Evolutionary conservation across 1,140 invertebrate genomes (phyloP).

Genomic region (Anastrepha obliqua): DNA sequence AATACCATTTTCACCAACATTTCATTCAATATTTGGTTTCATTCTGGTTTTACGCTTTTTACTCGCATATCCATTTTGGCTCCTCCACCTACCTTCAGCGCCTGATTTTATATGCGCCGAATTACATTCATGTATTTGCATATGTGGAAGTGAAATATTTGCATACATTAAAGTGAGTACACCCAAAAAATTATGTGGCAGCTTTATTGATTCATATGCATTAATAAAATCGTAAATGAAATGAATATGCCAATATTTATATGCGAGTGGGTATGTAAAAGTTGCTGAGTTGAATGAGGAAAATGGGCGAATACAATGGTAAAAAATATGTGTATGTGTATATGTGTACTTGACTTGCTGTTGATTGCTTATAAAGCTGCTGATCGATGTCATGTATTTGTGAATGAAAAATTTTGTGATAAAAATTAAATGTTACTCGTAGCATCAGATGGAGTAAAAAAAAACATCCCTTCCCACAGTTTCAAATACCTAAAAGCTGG

Average conservation of each 20-base stretch:
- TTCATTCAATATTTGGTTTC: not conserved
- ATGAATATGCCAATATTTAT: conserved; percentile 18
- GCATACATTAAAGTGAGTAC: not conserved
- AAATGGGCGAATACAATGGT: not conserved
- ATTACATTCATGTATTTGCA: not conserved
- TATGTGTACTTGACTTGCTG: not conserved
- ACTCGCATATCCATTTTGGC: not conserved
- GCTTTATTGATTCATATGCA: conserved; percentile 36
- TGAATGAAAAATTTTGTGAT: not conserved
- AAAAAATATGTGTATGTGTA: not conserved
- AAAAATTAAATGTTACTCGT: not conserved
- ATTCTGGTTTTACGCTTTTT: not conserved
- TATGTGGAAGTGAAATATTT: conserved; percentile 5
- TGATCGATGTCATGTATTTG: not conserved
- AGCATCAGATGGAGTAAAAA: no score
- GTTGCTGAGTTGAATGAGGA: not conserved
- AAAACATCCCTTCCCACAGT: no score
- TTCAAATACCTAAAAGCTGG: not conserved
- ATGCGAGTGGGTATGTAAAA: not conserved
- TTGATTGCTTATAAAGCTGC: not conserved
- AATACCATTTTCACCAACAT: not conserved
- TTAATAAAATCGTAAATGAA: conserved; percentile 44
- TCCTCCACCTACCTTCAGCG: not conserved
- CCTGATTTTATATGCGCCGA: not conserved
- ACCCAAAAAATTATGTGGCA: not conserved